Percentiles rank a stretch among this genome's conserved stretches.
phyloP scores from a whole-genome alignment of 2,113 vertebrate genomes.

The Cephalopholis sonnerati region DNA sequence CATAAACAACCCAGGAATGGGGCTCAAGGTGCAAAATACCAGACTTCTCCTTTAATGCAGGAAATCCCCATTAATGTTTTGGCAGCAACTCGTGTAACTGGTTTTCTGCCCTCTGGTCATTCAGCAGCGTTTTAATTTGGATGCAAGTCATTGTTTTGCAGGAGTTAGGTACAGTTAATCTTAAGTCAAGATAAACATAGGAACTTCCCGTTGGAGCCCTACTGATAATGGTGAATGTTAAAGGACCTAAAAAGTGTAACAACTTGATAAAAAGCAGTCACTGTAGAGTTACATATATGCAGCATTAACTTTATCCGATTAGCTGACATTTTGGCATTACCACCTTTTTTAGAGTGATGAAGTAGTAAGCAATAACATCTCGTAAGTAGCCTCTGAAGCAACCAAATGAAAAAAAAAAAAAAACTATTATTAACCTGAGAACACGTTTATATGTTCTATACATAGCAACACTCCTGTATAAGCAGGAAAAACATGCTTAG shows the following conservation, averaged over 20 bases:
- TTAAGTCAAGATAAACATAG: too few species aligned
- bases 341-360: background rate
- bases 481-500: background rate
- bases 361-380: background rate
- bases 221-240: background rate
- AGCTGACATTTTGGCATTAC: background rate
- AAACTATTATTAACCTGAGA: background rate
- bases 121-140: too few species aligned
- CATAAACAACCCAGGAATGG: too few species aligned
- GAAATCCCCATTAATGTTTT: background rate
- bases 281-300: background rate
- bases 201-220: background rate
- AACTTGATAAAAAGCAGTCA: too few species aligned
- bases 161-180: background rate
- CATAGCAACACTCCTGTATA: background rate
- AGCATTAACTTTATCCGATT: background rate
- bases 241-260: background rate
- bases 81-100: background rate
- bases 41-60: too few species aligned
- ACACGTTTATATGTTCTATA: background rate
- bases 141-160: constrained; percentile 5
- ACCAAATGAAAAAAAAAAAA: background rate
- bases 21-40: too few species aligned
- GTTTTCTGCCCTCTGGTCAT: background rate
- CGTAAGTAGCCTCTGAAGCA: too few species aligned